These are phyloP conservation scores for Yoshiicerus persimilis DNA, from an alignment of 1,140 invertebrate genomes.

Conservation along the genomic window DNA sequence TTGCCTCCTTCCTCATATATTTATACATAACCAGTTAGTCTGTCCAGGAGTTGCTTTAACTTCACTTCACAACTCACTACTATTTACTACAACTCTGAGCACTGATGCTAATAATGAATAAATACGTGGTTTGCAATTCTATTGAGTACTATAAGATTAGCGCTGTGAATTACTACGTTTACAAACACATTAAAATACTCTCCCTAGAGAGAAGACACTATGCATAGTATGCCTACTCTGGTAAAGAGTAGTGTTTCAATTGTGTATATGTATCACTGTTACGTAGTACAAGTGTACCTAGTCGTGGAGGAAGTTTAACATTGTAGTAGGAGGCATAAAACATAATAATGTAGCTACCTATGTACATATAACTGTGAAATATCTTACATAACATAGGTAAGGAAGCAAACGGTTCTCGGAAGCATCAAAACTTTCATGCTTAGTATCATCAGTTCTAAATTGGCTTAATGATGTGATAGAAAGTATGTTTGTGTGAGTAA, in stretches of 20 bases:
- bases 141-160: background rate
- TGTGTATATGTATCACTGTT: background rate
- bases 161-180: background rate
- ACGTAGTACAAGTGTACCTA: background rate
- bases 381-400: background rate
- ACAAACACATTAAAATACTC: background rate
- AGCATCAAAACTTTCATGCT: conserved; percentile 9
- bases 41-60: background rate
- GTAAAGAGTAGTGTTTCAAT: background rate
- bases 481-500: conserved; percentile 22
- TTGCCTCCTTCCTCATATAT: conserved; percentile 13
- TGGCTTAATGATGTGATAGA: conserved; percentile 35
- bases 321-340: background rate
- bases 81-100: background rate
- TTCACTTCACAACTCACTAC: background rate
- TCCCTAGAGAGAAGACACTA: background rate
- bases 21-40: background rate
- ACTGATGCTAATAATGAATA: background rate
- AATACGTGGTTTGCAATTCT: background rate
- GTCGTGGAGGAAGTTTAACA: background rate
- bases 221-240: too few species aligned
- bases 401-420: background rate
- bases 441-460: conserved; percentile 28
- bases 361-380: background rate
- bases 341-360: background rate